These are phyloP conservation scores for Andrena marginata DNA, from an alignment of 2,888 invertebrate species.

Conservation along the genomic window DNA sequence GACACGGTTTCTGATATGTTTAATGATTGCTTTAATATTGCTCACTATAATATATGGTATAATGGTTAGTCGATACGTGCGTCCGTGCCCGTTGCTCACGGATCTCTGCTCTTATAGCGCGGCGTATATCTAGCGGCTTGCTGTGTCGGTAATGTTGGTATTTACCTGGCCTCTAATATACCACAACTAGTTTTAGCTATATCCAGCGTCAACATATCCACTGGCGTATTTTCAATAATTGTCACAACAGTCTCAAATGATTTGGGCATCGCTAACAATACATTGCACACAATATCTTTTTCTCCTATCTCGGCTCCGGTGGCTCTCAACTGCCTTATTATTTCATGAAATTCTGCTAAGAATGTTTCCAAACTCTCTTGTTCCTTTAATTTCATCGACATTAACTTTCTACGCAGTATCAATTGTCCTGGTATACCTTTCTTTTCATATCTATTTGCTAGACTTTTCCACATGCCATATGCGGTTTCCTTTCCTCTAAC, in stretches of 20 bases:
- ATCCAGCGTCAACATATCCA: not conserved
- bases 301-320: slow-evolving; percentile 6
- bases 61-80: no score
- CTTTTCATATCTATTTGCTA: slow-evolving; percentile 13
- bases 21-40: no score
- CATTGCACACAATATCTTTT: slow-evolving; percentile 9
- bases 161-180: no score
- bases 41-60: no score
- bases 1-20: no score
- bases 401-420: not conserved
- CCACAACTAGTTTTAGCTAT: slow-evolving; percentile 1
- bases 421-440: slow-evolving; percentile 25
- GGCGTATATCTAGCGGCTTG: no score
- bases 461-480: slow-evolving; percentile 15
- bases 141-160: no score
- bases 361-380: not conserved
- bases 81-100: no score
- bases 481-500: slow-evolving; percentile 22
- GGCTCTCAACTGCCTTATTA: not conserved
- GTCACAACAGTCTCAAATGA: slow-evolving; percentile 2
- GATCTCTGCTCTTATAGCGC: no score
- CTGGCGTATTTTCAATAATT: not conserved
- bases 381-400: slow-evolving; percentile 3
- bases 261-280: slow-evolving; percentile 25
- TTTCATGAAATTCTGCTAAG: slow-evolving; percentile 6